Percentiles rank a stretch among this genome's conserved stretches.
phyloP scores from a whole-genome alignment of 2,113 vertebrate species.

The Oreotrochilus melanogaster region DNA sequence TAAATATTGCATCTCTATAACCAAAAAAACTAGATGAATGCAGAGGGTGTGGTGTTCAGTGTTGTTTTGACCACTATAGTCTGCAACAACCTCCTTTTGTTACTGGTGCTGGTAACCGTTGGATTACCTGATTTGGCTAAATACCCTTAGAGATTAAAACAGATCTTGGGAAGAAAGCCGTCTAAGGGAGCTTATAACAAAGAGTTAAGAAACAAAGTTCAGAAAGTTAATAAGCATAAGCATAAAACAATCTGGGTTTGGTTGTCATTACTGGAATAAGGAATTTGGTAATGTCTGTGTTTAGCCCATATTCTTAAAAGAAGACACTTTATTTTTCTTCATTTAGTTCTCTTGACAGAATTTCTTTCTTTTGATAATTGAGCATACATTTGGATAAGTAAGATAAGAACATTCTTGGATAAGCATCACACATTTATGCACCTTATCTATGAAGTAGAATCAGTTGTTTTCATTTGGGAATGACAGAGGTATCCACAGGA shows the following conservation, averaged over 20 bases:
- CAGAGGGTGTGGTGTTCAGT: not conserved
- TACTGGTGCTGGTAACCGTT: not conserved
- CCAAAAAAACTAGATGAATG: not conserved
- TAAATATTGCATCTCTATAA: not conserved
- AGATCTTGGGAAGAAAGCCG: not conserved
- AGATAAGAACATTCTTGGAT: not conserved
- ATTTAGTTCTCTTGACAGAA: not conserved
- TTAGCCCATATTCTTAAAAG: not conserved
- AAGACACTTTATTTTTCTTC: not conserved
- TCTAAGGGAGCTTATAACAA: not conserved
- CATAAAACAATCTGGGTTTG: not conserved
- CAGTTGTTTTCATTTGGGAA: not conserved
- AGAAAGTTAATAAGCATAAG: not conserved
- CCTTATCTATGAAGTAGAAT: not conserved
- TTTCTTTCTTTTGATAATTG: not conserved
- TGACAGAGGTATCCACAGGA: not conserved
- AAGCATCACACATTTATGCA: not conserved
- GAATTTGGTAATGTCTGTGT: not conserved
- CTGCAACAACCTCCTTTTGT: not conserved
- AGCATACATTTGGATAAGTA: too few relatives aligned
- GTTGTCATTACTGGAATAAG: not conserved
- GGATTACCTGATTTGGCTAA: not conserved
- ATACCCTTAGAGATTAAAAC: not conserved
- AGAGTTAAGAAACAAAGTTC: not conserved
- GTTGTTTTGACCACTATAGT: not conserved